Evolutionary conservation across 2,888 invertebrate species (phyloP).

Genomic region (Nephrotoma appendiculata): DNA sequence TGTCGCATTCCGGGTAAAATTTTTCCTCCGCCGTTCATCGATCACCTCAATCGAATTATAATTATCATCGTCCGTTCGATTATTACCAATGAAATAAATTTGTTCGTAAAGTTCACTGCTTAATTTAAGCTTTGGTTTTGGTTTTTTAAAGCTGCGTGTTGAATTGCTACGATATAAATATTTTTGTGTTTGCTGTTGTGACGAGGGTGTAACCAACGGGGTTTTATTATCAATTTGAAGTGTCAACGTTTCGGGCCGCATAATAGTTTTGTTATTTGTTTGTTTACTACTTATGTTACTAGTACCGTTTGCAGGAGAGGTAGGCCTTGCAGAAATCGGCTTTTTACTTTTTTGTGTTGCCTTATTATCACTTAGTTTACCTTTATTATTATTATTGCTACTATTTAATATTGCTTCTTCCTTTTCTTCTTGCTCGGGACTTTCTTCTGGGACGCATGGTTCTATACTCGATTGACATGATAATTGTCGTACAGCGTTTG

Average conservation of each 20-base stretch:
- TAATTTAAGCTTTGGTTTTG: conserved; percentile 23
- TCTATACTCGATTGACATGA: conserved; percentile 32
- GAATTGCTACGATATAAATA: conserved; percentile 27
- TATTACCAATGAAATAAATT: conserved; percentile 17
- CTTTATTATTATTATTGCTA: background rate
- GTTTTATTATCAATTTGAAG: background rate
- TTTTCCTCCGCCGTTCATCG: conserved; percentile 27
- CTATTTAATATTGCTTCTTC: conserved; percentile 5
- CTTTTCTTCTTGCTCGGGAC: conserved; percentile 15
- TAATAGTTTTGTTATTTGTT: conserved; percentile 7
- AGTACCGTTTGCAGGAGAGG: background rate
- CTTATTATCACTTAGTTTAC: background rate
- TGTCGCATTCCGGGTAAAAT: conserved; percentile 16
- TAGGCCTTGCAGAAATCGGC: background rate
- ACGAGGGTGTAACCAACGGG: background rate
- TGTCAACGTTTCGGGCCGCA: conserved; percentile 3
- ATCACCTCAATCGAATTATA: conserved; percentile 31
- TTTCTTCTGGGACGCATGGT: conserved; percentile 30
- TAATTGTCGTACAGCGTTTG: conserved; percentile 21
- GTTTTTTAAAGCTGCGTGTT: conserved; percentile 28
- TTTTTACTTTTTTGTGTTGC: background rate
- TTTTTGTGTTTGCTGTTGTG: conserved; percentile 9
- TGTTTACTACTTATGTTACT: background rate
- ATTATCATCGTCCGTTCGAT: conserved; percentile 18
- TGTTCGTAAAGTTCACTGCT: conserved; percentile 23